Evolutionary conservation across 2,888 invertebrate species (phyloP).

Genomic region (Synanthedon vespiformis): DNA sequence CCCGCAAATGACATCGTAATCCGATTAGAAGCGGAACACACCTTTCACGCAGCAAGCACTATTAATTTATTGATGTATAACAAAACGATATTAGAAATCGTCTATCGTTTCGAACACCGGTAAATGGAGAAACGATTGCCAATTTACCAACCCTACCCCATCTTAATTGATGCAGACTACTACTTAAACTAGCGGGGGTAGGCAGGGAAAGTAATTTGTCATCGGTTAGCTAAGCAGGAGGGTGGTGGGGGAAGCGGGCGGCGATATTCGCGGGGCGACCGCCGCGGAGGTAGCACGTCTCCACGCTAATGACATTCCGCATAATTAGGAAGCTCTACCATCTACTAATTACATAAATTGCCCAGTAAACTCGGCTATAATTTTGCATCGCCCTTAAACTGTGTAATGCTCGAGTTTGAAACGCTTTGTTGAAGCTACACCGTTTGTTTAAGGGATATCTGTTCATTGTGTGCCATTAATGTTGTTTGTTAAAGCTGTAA

Average conservation of each 20-base stretch:
- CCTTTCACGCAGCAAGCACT: slow-evolving; percentile 8
- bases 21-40: slow-evolving; percentile 18
- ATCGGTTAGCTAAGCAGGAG: slow-evolving; percentile 62
- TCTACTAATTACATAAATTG: slow-evolving; percentile 67
- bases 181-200: slow-evolving; percentile 52
- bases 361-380: slow-evolving; percentile 62
- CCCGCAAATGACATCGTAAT: slow-evolving; percentile 13
- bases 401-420: slow-evolving; percentile 1
- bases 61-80: slow-evolving; percentile 15
- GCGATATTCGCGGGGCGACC: slow-evolving; percentile 15
- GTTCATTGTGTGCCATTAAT: neutral
- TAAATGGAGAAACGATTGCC: slow-evolving; percentile 65
- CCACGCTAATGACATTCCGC: slow-evolving; percentile 60
- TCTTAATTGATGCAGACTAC: slow-evolving; percentile 65
- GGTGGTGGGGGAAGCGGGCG: slow-evolving; percentile 13
- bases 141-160: slow-evolving; percentile 63
- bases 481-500: too few species aligned
- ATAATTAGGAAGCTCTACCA: slow-evolving; percentile 62
- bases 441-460: neutral
- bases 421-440: slow-evolving; percentile 2
- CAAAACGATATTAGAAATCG: slow-evolving; percentile 46
- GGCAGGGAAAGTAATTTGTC: slow-evolving; percentile 64
- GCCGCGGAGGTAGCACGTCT: slow-evolving; percentile 44
- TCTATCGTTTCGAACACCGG: slow-evolving; percentile 45
- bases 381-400: slow-evolving; percentile 28